phyloP scores from a whole-genome alignment of 2,113 vertebrate species.

The Oreochromis tanganicae region DNA sequence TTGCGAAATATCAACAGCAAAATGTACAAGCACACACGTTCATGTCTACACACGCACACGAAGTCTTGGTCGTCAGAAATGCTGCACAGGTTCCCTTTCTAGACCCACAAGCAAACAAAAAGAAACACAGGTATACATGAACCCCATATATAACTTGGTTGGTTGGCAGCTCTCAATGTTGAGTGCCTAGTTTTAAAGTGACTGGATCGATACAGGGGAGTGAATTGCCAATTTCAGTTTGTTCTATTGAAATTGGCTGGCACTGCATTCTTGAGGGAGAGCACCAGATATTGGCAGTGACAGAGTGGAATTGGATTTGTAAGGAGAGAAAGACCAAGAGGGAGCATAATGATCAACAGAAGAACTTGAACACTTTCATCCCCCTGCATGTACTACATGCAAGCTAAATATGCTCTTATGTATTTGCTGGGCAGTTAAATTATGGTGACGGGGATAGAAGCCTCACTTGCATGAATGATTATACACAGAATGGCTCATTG shows the following conservation, averaged over 20 bases:
- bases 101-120: not conserved
- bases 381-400: not conserved
- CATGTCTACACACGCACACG: not conserved
- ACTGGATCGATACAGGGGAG: conserved; percentile 64
- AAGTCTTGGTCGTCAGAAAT: not conserved
- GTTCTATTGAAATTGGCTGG: conserved; percentile 56
- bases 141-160: not conserved
- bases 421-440: not conserved
- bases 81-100: not conserved
- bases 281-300: conserved; percentile 54
- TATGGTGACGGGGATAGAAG: not conserved
- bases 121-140: not conserved
- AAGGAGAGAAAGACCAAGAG: conserved; percentile 21
- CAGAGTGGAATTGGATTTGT: conserved; percentile 59
- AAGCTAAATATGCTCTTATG: not conserved
- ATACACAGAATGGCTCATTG: not conserved
- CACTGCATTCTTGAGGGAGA: conserved; percentile 43
- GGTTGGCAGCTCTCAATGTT: conserved; percentile 54
- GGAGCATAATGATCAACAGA: conserved; percentile 7
- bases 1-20: not conserved
- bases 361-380: not conserved
- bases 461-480: not conserved
- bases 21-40: not conserved
- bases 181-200: conserved; percentile 52
- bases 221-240: conserved; percentile 72